Evolutionary conservation across 2,797 vertebrate genomes (phyloP), one percentile per base, ranked within the genome.

Genomic region (Sternotherus odoratus): DNA sequence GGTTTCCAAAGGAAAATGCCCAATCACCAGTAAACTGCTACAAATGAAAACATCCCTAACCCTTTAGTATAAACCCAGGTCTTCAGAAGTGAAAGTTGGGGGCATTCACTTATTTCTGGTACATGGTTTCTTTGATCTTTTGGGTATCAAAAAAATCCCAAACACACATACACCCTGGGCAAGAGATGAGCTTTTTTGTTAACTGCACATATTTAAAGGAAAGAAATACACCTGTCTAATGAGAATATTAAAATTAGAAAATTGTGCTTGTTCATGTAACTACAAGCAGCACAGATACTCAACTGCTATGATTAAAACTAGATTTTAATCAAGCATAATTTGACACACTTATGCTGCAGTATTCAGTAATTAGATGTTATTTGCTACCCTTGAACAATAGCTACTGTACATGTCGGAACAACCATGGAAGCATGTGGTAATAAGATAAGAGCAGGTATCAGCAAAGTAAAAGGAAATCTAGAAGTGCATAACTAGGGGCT

Each of bases 391-490:
- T 51, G 86, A 93, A 79, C 77, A 86, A 84, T 33, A 57, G 50
- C 78, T 93, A 78, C 74, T 74, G 69, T 46, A 46, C 15, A 26
- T 72, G 69, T 74, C 39, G 39, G 28, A 92, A 33, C 49, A 50
- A 75, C 33, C 28, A 56, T 56, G 87, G 77, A 86, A 93, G 33
- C 87, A 77, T 91, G 72, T 91, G 85, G 82, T 91, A 95, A 95
- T 83, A 81, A 91, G 86, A 87, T 95, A 94, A 90, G 53, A 84
- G 16, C 50, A 43, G 79, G 72, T 72, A 72, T 84, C 80, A 88
- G 36, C 39, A 83, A 82, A 86, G 60, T 51, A 77, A 82, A 91
- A 92, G 82, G 82, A 94, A 86, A 87, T 91, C 91, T 79, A 92
- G 81, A 24, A 82, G 83, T n/a, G 86, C 86, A 91, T 92, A 91